Evolutionary conservation across 2,797 vertebrate species (phyloP), one percentile per base, ranked within the genome.

Genomic region (Acrossocheilus fasciatus): DNA sequence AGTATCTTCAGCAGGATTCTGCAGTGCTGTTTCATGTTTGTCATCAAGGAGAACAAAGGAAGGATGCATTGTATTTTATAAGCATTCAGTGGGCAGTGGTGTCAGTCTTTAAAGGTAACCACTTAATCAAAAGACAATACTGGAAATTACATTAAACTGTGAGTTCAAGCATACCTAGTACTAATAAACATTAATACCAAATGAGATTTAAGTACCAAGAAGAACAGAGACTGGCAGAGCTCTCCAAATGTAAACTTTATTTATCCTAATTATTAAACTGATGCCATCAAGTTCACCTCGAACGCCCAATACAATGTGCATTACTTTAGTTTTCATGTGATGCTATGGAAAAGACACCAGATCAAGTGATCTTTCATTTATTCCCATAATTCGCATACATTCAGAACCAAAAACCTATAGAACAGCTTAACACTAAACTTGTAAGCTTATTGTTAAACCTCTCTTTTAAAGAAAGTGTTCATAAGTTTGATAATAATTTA

Each of bases 211-310:
- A 62, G 36, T 14, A 64, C 15, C 57, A 64, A 30, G 23, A 79
- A 80, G 10, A 30, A 62, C 39, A 30, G 15, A 64, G n/a, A 43
- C 57, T 18, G 59, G 8, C 41, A 81, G 41, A 64, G 6, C 79
- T 68, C 41, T 68, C 17, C 30, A 68, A 66, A 82, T 70, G 80
- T 82, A 68, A 82, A 69, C 64, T 82, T 82, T 82, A 82, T 82
- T 82, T 36, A 54, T 41, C 45, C 80, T 54, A 82, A 52, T 52
- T 52, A 50, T 64, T 47, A 68, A 81, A 81, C 79, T 3, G 62
- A 36, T 68, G 62, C 34, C 41, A 81, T 68, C 11, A 81, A 68
- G 11, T 47, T 68, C 59, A 68, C 62, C 41, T 64, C 36, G 62
- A 81, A 68, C 6, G 17, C 43, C 43, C 11, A 68, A 78, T 18